A percentile compares a stretch with the other conserved stretches of the same genome.
Evolutionary conservation across 2,797 vertebrate genomes (phyloP).

Genomic region (Danio aesculapii): DNA sequence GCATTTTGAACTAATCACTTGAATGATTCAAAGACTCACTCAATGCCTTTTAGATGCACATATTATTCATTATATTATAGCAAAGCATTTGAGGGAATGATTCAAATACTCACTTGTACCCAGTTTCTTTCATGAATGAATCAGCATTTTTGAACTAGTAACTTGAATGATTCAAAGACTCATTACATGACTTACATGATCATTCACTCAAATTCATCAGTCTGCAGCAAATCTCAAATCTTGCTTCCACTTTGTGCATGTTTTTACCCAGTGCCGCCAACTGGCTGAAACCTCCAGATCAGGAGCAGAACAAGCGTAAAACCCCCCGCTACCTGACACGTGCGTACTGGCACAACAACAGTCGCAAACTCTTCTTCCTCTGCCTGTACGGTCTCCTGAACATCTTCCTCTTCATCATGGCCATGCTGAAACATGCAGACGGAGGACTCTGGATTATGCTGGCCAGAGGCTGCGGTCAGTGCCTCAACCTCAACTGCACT

Average conservation of each 20-base stretch:
- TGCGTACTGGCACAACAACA: constrained; percentile 88
- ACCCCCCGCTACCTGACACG: constrained; percentile 78
- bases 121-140: too few relatives aligned
- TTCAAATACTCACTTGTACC: too few relatives aligned
- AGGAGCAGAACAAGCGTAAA: constrained; percentile 56
- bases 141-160: too few relatives aligned
- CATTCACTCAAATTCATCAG: not conserved
- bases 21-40: too few relatives aligned
- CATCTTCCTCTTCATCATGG: constrained; percentile 79
- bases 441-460: constrained; percentile 75
- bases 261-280: constrained; percentile 80
- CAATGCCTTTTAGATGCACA: too few relatives aligned
- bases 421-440: constrained; percentile 66
- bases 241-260: not conserved
- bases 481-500: constrained; percentile 91
- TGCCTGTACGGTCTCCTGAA: constrained; percentile 75
- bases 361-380: constrained; percentile 83
- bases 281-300: constrained; percentile 84
- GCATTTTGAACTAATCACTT: too few relatives aligned
- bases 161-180: too few relatives aligned
- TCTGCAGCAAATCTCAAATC: too few relatives aligned
- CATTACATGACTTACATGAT: not conserved
- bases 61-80: too few relatives aligned
- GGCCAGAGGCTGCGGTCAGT: constrained; percentile 88
- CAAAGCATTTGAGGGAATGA: too few relatives aligned